Evolutionary conservation across 2,113 vertebrate genomes (phyloP).

Genomic region (Orcinus orca): DNA sequence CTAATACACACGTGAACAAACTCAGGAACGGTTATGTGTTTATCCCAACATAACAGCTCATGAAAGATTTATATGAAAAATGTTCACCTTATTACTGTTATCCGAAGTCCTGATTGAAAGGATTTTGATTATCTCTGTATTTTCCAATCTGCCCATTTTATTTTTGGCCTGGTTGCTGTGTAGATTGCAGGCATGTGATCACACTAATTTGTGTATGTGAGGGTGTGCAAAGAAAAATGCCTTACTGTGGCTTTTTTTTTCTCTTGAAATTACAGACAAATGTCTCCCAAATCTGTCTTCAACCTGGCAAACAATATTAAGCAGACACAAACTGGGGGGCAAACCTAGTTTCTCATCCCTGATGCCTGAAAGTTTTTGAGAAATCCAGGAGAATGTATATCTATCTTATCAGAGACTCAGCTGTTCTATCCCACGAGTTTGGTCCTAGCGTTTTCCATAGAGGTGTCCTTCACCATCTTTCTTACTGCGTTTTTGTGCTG

Average conservation of each 20-base stretch:
- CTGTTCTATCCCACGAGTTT: not conserved
- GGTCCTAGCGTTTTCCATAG: not conserved
- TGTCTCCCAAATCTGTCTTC: not conserved
- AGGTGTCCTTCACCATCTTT: slow-evolving; percentile 2
- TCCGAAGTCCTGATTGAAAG: not conserved
- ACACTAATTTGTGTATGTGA: not conserved
- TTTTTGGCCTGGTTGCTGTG: not conserved
- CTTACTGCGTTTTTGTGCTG: not conserved
- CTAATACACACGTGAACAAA: not conserved
- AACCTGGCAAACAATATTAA: not conserved
- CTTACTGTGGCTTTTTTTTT: not conserved
- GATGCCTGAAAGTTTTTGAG: not conserved
- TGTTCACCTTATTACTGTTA: not conserved
- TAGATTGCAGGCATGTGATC: not conserved
- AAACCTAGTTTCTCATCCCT: not conserved
- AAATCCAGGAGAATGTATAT: not conserved
- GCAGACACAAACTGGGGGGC: not conserved
- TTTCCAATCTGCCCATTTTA: slow-evolving; percentile 31
- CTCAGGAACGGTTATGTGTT: not conserved
- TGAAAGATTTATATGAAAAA: not conserved
- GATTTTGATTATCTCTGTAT: not conserved
- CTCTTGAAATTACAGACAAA: not conserved
- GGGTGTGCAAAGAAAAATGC: slow-evolving; percentile 9
- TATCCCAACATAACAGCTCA: not conserved
- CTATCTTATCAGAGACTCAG: not conserved